These are phyloP conservation scores for Eupithecia vulgata DNA, from an alignment of 2,888 invertebrate genomes.

Conservation along the genomic window DNA sequence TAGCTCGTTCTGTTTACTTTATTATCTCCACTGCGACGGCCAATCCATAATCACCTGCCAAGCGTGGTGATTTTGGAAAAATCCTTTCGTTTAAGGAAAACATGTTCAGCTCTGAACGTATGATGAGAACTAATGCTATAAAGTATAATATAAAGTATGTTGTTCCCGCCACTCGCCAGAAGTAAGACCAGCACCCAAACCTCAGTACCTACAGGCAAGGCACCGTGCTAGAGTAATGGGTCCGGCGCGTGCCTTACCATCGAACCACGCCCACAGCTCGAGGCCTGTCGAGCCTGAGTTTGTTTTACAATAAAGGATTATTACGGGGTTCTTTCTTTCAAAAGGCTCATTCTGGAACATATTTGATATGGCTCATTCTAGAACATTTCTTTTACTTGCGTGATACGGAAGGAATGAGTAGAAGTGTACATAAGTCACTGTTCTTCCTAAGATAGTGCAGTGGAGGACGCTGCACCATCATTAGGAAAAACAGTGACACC, in stretches of 20 bases:
- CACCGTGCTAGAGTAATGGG: conserved; percentile 37
- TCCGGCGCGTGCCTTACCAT: conserved; percentile 72
- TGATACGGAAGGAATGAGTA: background rate
- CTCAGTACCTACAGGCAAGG: conserved; percentile 50
- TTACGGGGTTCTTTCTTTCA: conserved; percentile 33
- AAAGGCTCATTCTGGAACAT: background rate
- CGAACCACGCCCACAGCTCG: conserved; percentile 66
- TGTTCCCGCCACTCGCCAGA: background rate
- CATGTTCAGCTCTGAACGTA: background rate
- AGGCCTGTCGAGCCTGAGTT: conserved; percentile 60
- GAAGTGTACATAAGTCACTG: background rate
- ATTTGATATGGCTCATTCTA: background rate
- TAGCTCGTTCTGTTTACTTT: background rate
- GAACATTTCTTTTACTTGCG: background rate
- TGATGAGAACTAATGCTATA: background rate
- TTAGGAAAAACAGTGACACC: no score
- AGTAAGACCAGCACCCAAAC: conserved; percentile 10
- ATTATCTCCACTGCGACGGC: background rate
- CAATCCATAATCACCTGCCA: background rate
- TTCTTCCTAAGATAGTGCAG: no score
- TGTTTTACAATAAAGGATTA: conserved; percentile 53
- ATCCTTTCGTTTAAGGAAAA: background rate
- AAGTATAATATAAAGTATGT: no score
- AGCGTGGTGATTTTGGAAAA: background rate
- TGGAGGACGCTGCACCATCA: no score